Base-by-base conservation (phyloP, 2,113 vertebrate species). In the Synodontis membranacea region DNA sequence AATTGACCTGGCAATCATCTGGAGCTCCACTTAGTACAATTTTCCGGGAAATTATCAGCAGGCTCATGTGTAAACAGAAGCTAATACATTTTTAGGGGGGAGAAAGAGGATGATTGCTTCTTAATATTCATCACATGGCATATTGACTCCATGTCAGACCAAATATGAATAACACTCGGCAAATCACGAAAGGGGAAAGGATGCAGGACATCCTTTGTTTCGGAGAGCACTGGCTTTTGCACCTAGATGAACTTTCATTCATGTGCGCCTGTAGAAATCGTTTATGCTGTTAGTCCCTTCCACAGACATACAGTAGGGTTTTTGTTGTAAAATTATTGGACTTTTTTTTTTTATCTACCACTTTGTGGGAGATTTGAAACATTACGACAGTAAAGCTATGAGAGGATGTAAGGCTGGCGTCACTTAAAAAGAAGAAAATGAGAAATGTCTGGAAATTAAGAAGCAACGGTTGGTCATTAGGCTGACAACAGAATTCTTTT, bases 1-100 rank as follows among this genome's bases (percentile, higher is more conserved):
- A 79, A 54, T 54, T 52, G 75, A 79, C 76, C 76, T 79, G 50
- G 76, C 75, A 79, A 79, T 79, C 50, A 79, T 34, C 76, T 21
- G 31, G 19, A 79, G 76, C 31, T 4, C 48, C 21, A 79, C 10
- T 52, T 79, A 23, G 78, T 39, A 9, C 31, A 56, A 80, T 56
- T 80, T 56, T 80, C 78, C 25, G 6, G n/a, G 46, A 78, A 52
- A 31, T 78, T 52, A 54, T 80, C 78, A 56, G 25, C 21, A 80
- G 50, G 10, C 50, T 80, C 50, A 23, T 56, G 50, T 54, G 10
- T 80, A 80, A 80, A 31, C 44, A 76, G 75, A 79, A 52, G 46
- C 75, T 34, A 37, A 79, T 52, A 4, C 17, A 52, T 37, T 78
- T 44, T 78, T 31, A 1, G 7, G 46, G 46, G 5, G 7, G 46